Percentiles rank a stretch among this genome's conserved stretches.
These are phyloP conservation scores for Enteromius paludinosus DNA, from an alignment of 2,797 vertebrate genomes.

Conservation along the genomic window DNA sequence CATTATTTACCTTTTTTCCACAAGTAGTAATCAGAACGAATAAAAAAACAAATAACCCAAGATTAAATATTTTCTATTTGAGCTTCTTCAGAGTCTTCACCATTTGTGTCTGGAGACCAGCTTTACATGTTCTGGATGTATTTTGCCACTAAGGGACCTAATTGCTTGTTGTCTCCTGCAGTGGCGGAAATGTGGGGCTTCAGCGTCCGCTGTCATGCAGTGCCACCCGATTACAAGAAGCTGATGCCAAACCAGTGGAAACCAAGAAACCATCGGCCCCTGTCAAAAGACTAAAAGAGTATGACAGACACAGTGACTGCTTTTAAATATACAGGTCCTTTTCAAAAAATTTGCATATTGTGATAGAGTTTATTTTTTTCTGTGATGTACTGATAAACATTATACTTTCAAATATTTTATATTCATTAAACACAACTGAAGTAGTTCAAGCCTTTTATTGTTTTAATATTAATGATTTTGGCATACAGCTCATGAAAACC, in stretches of 20 bases:
- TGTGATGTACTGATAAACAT: too few species aligned
- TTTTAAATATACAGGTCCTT: background rate
- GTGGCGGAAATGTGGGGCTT: constrained; percentile 51
- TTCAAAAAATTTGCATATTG: too few species aligned
- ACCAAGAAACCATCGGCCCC: background rate
- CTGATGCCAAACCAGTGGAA: constrained; percentile 31
- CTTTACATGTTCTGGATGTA: background rate
- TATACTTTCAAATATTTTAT: too few species aligned
- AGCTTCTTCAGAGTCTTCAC: background rate
- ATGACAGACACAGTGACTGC: constrained; percentile 1
- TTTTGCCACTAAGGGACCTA: background rate
- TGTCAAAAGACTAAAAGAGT: constrained; percentile 38
- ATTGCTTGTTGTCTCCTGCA: constrained; percentile 37
- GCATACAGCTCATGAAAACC: too few species aligned
- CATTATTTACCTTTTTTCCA: background rate
- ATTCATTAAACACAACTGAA: too few species aligned
- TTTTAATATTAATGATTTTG: too few species aligned
- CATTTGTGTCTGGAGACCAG: background rate
- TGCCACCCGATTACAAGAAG: constrained; percentile 59
- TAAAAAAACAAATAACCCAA: background rate
- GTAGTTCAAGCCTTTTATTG: too few species aligned
- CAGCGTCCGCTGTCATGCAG: constrained; percentile 65
- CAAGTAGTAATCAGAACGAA: background rate
- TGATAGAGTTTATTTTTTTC: too few species aligned
- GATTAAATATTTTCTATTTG: background rate